Conservation (phyloP, 2,888 invertebrate species). For the Synanthedon myopaeformis region DNA sequence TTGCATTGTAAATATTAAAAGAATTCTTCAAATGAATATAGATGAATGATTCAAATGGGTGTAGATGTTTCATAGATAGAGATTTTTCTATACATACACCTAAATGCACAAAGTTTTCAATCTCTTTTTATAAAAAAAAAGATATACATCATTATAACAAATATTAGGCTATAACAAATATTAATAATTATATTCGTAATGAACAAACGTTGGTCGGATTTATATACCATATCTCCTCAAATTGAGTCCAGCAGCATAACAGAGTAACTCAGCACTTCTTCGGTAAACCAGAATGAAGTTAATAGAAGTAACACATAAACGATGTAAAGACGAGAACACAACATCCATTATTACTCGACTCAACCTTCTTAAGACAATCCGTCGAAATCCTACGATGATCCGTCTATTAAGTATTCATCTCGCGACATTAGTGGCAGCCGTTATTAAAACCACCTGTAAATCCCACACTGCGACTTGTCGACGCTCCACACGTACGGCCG, state of each 20-base stretch:
- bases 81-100: too few species aligned
- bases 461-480: conserved; percentile 49
- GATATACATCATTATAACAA: too few species aligned
- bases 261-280: background rate
- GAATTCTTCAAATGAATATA: too few species aligned
- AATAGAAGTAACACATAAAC: conserved; percentile 9
- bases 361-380: conserved; percentile 34
- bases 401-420: conserved; percentile 68
- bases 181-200: too few species aligned
- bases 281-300: background rate
- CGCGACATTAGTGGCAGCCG: conserved; percentile 63
- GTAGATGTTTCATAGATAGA: too few species aligned
- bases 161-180: too few species aligned
- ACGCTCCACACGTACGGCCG: conserved; percentile 50
- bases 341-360: conserved; percentile 34
- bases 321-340: conserved; percentile 8
- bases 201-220: too few species aligned
- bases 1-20: too few species aligned
- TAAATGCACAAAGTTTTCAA: too few species aligned
- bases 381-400: conserved; percentile 39
- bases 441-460: conserved; percentile 71
- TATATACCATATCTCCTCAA: too few species aligned
- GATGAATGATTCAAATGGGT: too few species aligned
- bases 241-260: background rate
- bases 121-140: too few species aligned